Evolutionary conservation across 2,797 vertebrate species (phyloP).

Genomic region (Eidolon dupreanum): DNA sequence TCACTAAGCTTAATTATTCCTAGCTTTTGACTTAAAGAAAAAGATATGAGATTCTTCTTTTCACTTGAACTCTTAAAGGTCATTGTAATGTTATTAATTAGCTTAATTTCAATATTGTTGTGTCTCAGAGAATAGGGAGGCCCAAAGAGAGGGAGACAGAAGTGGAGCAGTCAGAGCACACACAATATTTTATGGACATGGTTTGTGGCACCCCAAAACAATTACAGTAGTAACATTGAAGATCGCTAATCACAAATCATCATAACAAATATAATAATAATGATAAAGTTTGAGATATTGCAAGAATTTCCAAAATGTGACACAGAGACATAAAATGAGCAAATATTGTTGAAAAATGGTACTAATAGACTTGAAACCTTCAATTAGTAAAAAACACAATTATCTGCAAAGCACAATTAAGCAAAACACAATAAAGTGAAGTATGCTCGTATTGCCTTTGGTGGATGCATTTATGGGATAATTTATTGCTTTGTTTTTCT

Average conservation of each 20-base stretch:
- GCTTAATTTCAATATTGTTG: neutral
- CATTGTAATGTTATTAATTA: neutral
- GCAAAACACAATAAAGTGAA: neutral
- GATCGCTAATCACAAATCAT: neutral
- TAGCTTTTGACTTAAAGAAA: neutral
- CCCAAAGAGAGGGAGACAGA: neutral
- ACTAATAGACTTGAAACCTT: neutral
- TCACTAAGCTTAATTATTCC: neutral
- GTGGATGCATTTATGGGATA: neutral
- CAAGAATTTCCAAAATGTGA: neutral
- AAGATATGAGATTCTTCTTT: neutral
- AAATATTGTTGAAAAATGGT: neutral
- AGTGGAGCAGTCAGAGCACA: too few species aligned
- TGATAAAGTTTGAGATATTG: neutral
- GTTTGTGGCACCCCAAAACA: neutral
- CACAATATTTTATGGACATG: neutral
- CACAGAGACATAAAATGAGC: neutral
- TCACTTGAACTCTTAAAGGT: neutral
- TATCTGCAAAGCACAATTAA: neutral
- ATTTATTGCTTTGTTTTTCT: neutral
- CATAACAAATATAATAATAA: neutral
- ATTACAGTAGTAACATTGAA: neutral
- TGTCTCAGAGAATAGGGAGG: too few species aligned
- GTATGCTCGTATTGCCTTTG: neutral
- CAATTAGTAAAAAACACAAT: neutral